Base-by-base conservation (phyloP, 2,888 invertebrate genomes). In the Orgyia antiqua region DNA sequence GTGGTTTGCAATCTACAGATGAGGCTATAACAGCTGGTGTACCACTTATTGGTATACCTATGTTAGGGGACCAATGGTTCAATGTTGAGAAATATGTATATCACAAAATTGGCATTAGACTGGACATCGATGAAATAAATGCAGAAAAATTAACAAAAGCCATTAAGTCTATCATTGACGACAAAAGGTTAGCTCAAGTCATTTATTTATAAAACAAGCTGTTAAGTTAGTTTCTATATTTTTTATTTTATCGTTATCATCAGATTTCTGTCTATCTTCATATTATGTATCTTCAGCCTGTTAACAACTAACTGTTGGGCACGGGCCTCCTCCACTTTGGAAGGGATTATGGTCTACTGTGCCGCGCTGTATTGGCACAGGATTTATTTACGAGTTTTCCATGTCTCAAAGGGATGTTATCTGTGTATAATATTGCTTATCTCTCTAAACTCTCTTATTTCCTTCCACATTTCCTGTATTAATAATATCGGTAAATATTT, bases 1-100 rank as follows among this genome's bases (percentile, higher is more conserved):
- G 78, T 25, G 86, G 86, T 1, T 40, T 78, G 1, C 80, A 83
- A 29, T 83, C 83, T 0, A 61, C 73, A 1, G 76, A 79, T 10
- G 84, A 86, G 40, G 68, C 82, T 1, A 63, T 83, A 7, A 58
- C 54, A 10, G 68, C 70, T 2, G 68, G 65, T 21, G 71, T 78
- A 1, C 82, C 83, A 1, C 34, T 83, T 1, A 52, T 84, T 4
- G 78, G 67, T 5, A 39, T 84, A 19, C 78, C 79, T 4, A 70
- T 82, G 53, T 44, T 72, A 6, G 70, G 60, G 0, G 83, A 86
- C 39, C 80, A 82, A 38, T 68, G 63, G 49, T 60, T 51, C 10
- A 76, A 82, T 41, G 68, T 66, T 0, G 67, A 67, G 10, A 55
- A 50, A 24, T 68, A 58, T 24, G 51, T 48, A 0, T 38, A 39